Conservation (phyloP, 2,888 invertebrate species). For the Deilephila porcellus region DNA sequence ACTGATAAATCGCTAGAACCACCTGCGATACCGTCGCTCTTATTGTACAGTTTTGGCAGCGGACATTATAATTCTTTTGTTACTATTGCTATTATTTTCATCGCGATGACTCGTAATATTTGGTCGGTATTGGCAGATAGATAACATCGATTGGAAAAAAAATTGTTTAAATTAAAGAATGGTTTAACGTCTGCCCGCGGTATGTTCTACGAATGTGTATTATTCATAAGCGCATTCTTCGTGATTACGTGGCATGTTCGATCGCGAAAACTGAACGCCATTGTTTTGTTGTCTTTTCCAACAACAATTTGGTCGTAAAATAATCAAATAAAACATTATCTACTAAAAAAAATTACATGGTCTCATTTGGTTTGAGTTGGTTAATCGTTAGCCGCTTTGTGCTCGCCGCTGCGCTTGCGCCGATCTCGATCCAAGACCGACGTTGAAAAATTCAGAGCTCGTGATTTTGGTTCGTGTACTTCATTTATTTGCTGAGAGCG, state of each 20-base stretch:
- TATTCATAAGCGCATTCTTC: conserved; percentile 4
- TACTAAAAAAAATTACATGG: conserved; percentile 66
- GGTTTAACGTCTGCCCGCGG: conserved; percentile 9
- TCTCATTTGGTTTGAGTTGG: conserved; percentile 73
- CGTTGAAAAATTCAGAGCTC: conserved; percentile 81
- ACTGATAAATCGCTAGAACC: conserved; percentile 77
- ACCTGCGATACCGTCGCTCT: conserved; percentile 67
- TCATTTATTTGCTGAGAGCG: conserved; percentile 71
- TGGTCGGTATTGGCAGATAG: conserved; percentile 57
- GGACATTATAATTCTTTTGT: conserved; percentile 81
- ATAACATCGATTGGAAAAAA: conserved; percentile 58
- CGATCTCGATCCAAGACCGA: conserved; percentile 70
- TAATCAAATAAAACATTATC: conserved; percentile 50
- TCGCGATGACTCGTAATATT: conserved; percentile 72
- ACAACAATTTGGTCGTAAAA: conserved; percentile 30
- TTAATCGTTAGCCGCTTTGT: conserved; percentile 76
- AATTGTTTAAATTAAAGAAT: conserved; percentile 58
- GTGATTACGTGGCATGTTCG: background rate
- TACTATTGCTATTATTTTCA: conserved; percentile 75
- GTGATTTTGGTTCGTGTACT: conserved; percentile 81
- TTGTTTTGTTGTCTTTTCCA: background rate
- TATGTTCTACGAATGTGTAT: conserved; percentile 10
- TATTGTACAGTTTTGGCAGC: conserved; percentile 76
- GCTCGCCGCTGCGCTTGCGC: conserved; percentile 65
- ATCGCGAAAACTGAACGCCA: background rate